A percentile compares a stretch with the other conserved stretches of the same genome.
Conservation (phyloP, 2,113 vertebrate species). For the Lanius ludovicianus region DNA sequence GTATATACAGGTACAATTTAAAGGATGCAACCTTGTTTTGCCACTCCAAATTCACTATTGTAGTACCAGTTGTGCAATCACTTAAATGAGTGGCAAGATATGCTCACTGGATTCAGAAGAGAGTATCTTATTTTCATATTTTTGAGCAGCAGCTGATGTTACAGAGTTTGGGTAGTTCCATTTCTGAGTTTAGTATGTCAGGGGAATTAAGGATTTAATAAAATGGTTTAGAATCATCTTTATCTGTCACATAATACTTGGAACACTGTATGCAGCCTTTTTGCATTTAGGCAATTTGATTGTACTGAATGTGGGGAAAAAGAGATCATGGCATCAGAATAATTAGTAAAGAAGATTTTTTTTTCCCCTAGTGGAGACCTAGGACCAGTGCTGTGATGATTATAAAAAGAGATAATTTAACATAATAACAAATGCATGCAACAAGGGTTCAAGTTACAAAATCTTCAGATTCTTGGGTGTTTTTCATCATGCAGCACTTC, state of each 20-base stretch:
- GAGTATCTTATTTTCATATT: background rate
- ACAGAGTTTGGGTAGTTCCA: background rate
- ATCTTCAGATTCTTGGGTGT: background rate
- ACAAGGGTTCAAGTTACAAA: background rate
- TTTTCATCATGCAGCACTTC: background rate
- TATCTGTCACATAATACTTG: background rate
- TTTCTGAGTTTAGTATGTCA: background rate
- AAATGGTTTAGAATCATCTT: background rate
- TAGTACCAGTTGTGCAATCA: background rate
- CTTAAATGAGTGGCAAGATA: background rate
- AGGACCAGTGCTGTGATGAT: background rate
- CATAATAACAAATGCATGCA: background rate
- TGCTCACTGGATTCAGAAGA: background rate
- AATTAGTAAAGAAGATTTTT: background rate
- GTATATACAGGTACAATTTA: background rate
- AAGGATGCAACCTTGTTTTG: background rate
- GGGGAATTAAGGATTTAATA: background rate
- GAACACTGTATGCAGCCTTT: background rate
- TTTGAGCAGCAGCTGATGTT: background rate
- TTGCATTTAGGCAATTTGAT: background rate
- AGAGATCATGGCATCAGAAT: background rate
- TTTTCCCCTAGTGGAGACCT: background rate
- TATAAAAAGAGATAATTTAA: background rate
- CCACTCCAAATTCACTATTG: background rate
- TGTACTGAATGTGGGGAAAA: background rate